phyloP scores from a whole-genome alignment of 1,140 invertebrate genomes.

The Streblospio benedicti region DNA sequence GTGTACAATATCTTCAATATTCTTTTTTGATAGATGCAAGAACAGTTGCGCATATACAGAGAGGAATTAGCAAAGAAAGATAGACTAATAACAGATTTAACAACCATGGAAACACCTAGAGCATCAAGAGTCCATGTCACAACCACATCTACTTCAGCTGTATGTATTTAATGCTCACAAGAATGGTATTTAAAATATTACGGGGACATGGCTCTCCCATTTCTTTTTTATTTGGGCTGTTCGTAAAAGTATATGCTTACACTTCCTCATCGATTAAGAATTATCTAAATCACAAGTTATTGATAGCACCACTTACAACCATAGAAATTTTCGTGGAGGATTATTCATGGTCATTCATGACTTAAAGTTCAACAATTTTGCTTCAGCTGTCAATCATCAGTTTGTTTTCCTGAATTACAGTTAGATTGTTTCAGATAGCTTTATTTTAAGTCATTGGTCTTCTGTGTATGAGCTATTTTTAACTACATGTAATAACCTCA shows the following conservation, averaged over 20 bases:
- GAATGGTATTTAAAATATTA: too few relatives aligned
- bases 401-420: background rate
- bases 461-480: background rate
- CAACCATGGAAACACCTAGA: background rate
- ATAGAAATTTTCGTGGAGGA: too few relatives aligned
- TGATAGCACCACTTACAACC: too few relatives aligned
- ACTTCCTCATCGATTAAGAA: background rate
- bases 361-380: too few relatives aligned
- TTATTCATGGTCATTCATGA: too few relatives aligned
- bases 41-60: too few relatives aligned
- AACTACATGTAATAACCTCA: background rate
- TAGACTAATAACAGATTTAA: constrained; percentile 13
- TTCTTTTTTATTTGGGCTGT: too few relatives aligned
- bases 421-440: background rate
- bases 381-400: background rate
- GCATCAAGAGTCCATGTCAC: background rate
- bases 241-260: too few relatives aligned
- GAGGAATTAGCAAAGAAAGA: constrained; percentile 16
- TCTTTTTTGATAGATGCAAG: too few relatives aligned
- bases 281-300: too few relatives aligned
- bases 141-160: background rate
- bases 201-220: too few relatives aligned
- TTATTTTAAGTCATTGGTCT: background rate
- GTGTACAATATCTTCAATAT: too few relatives aligned
- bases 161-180: background rate